Evolutionary conservation across 2,113 vertebrate genomes (phyloP).

Genomic region (Osmerus mordax): DNA sequence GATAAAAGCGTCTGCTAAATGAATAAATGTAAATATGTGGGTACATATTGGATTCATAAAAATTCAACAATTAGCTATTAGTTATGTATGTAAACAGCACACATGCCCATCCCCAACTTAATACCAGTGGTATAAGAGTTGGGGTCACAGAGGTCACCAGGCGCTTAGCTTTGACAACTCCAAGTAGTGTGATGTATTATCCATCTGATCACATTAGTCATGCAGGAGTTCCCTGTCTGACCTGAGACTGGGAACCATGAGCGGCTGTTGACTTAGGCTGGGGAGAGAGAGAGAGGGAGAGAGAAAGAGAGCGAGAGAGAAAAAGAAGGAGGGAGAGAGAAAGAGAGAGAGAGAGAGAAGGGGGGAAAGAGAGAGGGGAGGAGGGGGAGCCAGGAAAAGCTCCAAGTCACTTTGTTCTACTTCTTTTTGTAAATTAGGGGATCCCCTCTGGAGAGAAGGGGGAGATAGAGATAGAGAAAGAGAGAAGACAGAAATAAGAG

Average conservation of each 20-base stretch:
- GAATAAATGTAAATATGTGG: no score
- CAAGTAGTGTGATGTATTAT: conserved; percentile 64
- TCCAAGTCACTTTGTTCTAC: no score
- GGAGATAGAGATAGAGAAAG: neutral
- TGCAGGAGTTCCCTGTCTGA: conserved; percentile 66
- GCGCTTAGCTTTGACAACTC: conserved; percentile 64
- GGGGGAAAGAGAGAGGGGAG: neutral
- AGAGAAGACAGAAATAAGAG: neutral
- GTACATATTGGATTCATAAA: no score
- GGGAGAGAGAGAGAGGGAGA: conserved; percentile 1
- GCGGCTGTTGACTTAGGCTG: conserved; percentile 61
- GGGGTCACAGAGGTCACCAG: conserved; percentile 56
- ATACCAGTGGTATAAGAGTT: conserved; percentile 30
- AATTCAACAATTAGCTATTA: no score
- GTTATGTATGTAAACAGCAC: conserved; percentile 8
- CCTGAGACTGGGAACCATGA: conserved; percentile 59
- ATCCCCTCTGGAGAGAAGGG: neutral
- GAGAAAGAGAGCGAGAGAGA: neutral
- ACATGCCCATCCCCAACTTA: conserved; percentile 19
- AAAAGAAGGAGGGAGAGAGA: neutral
- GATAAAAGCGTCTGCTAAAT: no score
- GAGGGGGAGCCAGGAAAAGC: no score
- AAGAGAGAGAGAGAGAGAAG: conserved; percentile 25
- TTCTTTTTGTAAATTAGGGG: no score
- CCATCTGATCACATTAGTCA: conserved; percentile 68